These are phyloP conservation scores for Recurvirostra avosetta DNA, from an alignment of 2,113 vertebrate species.

Conservation along the genomic window DNA sequence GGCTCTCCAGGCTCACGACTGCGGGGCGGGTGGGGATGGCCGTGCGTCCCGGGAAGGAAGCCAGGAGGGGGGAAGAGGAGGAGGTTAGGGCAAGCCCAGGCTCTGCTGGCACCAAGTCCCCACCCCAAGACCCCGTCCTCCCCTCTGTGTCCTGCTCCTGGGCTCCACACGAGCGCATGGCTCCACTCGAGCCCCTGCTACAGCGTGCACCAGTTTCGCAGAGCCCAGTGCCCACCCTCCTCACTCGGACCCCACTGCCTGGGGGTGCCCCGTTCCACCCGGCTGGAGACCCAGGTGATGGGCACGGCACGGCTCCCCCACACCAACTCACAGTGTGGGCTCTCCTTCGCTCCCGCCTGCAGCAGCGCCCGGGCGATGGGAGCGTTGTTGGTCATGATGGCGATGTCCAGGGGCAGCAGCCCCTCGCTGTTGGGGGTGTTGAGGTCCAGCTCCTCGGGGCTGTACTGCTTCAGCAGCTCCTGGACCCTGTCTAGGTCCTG, in stretches of 20 bases:
- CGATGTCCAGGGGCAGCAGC: conserved; percentile 87
- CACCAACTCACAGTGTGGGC: conserved; percentile 86
- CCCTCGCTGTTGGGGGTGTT: conserved; percentile 93
- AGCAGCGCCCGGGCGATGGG: conserved; percentile 87
- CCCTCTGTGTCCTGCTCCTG: not conserved
- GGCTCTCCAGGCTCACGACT: conserved; percentile 88
- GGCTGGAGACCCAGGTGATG: not conserved
- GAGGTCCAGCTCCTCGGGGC: conserved; percentile 88
- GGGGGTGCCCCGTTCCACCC: rapidly evolving
- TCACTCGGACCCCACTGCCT: rapidly evolving
- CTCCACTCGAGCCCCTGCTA: not conserved
- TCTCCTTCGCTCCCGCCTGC: conserved; percentile 86
- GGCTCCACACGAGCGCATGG: rapidly evolving
- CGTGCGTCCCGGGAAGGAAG: rapidly evolving
- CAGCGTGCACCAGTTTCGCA: not conserved
- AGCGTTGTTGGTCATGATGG: conserved; percentile 92
- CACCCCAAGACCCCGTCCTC: not conserved
- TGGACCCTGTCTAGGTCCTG: conserved; percentile 87
- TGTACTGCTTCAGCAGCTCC: conserved; percentile 85
- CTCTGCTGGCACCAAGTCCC: not conserved
- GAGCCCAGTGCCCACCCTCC: not conserved
- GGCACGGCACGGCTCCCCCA: not conserved
- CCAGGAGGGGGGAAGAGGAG: not conserved
- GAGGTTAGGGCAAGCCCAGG: not conserved
- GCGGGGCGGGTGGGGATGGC: not conserved